Evolutionary conservation across 2,797 vertebrate species (phyloP).

Genomic region (Rhodeus uyekii): DNA sequence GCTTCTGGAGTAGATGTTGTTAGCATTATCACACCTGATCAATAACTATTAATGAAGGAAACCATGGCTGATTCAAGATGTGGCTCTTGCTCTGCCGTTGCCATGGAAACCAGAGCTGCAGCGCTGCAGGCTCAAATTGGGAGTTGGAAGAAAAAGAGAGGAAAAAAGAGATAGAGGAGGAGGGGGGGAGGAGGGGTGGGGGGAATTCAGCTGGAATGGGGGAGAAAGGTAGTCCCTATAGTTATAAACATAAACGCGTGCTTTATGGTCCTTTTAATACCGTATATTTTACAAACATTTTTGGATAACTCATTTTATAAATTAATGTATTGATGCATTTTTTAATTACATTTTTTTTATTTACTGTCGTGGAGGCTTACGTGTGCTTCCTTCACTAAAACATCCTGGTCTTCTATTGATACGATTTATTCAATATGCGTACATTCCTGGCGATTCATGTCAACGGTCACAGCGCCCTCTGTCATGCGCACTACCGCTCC

Average conservation of each 20-base stretch:
- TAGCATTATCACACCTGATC: slow-evolving; percentile 57
- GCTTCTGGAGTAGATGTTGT: slow-evolving; percentile 39
- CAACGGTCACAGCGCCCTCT: slow-evolving; percentile 18
- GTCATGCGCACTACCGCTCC: slow-evolving; percentile 13
- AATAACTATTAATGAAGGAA: slow-evolving; percentile 68
- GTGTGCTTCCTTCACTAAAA: background rate
- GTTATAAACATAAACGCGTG: background rate
- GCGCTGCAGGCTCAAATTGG: slow-evolving; percentile 80
- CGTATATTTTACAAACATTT: background rate
- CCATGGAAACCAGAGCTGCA: slow-evolving; percentile 82
- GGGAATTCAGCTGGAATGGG: slow-evolving; percentile 34
- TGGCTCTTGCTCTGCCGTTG: slow-evolving; percentile 77
- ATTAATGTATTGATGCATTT: no score
- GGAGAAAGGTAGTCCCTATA: background rate
- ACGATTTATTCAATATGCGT: background rate
- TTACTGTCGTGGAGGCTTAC: background rate
- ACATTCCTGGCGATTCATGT: background rate
- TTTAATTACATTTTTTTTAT: no score
- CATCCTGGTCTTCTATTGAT: background rate
- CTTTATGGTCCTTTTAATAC: background rate
- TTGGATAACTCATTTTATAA: background rate
- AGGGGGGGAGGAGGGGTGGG: background rate
- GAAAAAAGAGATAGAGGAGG: slow-evolving; percentile 67
- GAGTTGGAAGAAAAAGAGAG: slow-evolving; percentile 63
- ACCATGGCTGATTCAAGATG: slow-evolving; percentile 70